These are phyloP conservation scores for Thera obeliscata DNA, from an alignment of 2,888 invertebrate species.

Conservation along the genomic window DNA sequence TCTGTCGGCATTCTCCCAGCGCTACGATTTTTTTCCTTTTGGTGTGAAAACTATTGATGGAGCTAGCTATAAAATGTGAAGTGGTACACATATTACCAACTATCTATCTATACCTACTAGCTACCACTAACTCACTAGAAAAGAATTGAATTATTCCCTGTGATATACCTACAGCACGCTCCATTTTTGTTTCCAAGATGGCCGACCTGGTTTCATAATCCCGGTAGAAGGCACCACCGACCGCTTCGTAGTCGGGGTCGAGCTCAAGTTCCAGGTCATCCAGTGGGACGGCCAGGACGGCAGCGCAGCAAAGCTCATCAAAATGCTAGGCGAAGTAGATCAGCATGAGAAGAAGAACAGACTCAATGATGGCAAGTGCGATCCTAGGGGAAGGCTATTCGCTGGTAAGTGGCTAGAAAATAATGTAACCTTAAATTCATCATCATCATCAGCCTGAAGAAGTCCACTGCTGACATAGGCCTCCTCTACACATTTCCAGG, in stretches of 20 bases:
- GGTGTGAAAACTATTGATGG: no score
- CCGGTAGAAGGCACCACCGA: conserved; percentile 86
- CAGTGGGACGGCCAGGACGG: conserved; percentile 87
- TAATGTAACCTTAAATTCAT: background rate
- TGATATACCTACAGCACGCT: background rate
- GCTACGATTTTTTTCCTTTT: no score
- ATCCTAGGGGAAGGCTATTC: conserved; percentile 89
- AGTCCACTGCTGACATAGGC: no score
- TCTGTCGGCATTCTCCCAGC: no score
- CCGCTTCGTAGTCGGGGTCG: conserved; percentile 87
- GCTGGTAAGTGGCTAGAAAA: conserved; percentile 77
- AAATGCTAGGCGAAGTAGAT: conserved; percentile 84
- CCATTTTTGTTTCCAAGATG: conserved; percentile 51
- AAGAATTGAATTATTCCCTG: no score
- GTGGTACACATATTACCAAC: no score
- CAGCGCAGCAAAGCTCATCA: conserved; percentile 70
- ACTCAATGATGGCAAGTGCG: conserved; percentile 92
- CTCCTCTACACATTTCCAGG: no score
- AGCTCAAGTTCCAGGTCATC: conserved; percentile 84
- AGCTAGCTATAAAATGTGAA: no score
- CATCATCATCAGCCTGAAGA: no score
- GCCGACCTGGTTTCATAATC: conserved; percentile 83
- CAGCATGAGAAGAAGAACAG: conserved; percentile 83
- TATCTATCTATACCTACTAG: no score
- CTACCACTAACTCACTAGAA: no score